Percentiles rank a stretch among this genome's conserved stretches.
These are phyloP conservation scores for Sapayoa aenigma DNA, from an alignment of 2,113 vertebrate species.

Conservation along the genomic window DNA sequence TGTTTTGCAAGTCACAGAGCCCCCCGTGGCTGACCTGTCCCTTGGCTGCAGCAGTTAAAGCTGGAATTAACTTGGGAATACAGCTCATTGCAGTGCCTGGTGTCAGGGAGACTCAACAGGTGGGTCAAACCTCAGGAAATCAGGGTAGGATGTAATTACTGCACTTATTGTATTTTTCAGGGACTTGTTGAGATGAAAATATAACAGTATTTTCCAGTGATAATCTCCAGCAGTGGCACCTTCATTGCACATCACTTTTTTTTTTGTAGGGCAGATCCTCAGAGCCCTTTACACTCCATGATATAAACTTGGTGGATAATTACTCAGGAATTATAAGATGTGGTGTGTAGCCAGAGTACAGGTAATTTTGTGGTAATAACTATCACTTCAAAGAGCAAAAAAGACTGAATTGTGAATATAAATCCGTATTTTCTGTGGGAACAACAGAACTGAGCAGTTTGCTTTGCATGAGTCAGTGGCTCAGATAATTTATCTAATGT, in stretches of 20 bases:
- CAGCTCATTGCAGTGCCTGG: not conserved
- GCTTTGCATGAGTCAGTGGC: constrained; percentile 31
- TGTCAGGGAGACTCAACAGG: not conserved
- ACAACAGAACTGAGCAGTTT: not conserved
- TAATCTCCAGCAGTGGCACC: not conserved
- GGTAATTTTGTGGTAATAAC: not conserved
- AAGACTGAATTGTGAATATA: not conserved
- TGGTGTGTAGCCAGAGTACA: not conserved
- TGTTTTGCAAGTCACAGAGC: not conserved
- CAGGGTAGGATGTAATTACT: not conserved
- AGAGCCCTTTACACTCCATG: not conserved
- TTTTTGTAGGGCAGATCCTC: not conserved
- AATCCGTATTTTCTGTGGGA: not conserved
- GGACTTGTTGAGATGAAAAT: no score
- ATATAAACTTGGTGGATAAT: not conserved
- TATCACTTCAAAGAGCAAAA: not conserved
- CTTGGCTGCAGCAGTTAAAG: not conserved
- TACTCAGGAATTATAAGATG: not conserved
- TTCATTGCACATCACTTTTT: not conserved
- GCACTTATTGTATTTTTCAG: no score
- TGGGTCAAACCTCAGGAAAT: not conserved
- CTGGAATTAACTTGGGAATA: not conserved
- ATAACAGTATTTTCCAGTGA: no score
- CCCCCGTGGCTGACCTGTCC: not conserved
- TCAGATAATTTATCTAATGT: constrained; percentile 29